phyloP scores from a whole-genome alignment of 2,113 vertebrate genomes.

The Petromus typicus region DNA sequence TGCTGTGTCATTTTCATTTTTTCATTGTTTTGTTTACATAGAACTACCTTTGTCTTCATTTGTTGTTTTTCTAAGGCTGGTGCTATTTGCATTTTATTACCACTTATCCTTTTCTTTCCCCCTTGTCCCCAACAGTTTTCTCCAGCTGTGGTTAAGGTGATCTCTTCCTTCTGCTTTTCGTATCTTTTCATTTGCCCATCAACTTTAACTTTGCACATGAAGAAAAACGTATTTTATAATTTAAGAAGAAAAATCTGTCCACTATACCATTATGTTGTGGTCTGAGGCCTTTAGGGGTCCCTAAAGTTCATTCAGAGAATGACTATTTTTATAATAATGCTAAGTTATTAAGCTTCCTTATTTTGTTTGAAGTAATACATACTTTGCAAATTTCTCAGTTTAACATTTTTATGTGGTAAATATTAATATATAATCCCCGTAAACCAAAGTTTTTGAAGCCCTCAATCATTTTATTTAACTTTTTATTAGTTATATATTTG shows the following conservation, averaged over 20 bases:
- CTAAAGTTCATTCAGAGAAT: neutral
- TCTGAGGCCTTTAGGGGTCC: neutral
- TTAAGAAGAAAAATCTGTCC: neutral
- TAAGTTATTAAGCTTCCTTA: conserved; percentile 29
- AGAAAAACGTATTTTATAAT: conserved; percentile 19
- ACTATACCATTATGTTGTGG: neutral
- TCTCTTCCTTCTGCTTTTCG: neutral
- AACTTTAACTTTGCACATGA: conserved; percentile 24
- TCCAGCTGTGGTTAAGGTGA: neutral
- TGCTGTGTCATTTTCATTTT: neutral
- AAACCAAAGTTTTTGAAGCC: conserved; percentile 1
- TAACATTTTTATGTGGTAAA: conserved; percentile 28
- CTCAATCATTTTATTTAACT: neutral
- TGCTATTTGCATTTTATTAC: neutral
- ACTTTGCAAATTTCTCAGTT: neutral
- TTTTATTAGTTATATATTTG: neutral
- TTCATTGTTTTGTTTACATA: conserved; percentile 45
- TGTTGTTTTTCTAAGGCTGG: neutral
- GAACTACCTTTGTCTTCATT: conserved; percentile 25
- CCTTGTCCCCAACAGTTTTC: neutral
- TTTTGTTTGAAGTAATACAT: conserved; percentile 25
- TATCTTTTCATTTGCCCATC: conserved; percentile 4
- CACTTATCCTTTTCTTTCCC: neutral
- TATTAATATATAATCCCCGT: neutral
- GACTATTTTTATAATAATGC: conserved; percentile 38